A percentile compares a stretch with the other conserved stretches of the same genome.
phyloP scores from a whole-genome alignment of 2,113 vertebrate genomes.

The Hypanus sabinus region DNA sequence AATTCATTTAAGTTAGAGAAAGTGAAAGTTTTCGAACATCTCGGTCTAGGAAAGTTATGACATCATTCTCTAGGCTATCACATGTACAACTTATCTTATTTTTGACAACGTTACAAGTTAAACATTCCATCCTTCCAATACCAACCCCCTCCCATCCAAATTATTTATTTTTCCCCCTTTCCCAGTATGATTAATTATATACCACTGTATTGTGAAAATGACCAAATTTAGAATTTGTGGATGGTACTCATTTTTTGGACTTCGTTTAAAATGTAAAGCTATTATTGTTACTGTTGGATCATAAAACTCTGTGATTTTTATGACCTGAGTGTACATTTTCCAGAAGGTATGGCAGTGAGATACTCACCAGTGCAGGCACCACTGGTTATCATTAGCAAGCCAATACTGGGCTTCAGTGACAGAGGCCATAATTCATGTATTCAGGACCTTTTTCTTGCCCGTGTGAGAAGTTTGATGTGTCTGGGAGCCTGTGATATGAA shows the following conservation, averaged over 20 bases:
- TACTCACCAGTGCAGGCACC: slow-evolving; percentile 51
- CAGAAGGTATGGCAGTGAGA: slow-evolving; percentile 49
- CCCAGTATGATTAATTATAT: background rate
- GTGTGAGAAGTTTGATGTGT: slow-evolving; percentile 62
- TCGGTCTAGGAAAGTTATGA: background rate
- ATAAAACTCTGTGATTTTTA: slow-evolving; percentile 12
- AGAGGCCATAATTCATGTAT: slow-evolving; percentile 63
- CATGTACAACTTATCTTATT: slow-evolving; percentile 10
- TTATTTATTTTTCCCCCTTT: background rate
- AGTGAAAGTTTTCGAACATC: background rate
- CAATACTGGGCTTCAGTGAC: slow-evolving; percentile 58
- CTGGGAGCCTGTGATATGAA: slow-evolving; percentile 75
- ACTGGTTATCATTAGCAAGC: slow-evolving; percentile 53
- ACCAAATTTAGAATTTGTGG: slow-evolving; percentile 32
- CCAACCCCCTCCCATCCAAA: no score
- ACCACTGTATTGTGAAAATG: background rate
- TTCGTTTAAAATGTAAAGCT: background rate
- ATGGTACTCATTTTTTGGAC: background rate
- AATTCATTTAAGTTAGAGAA: background rate
- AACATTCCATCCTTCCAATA: background rate
- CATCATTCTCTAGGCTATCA: background rate
- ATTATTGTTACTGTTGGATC: slow-evolving; percentile 30
- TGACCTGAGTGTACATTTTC: slow-evolving; percentile 13
- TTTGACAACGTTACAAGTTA: slow-evolving; percentile 15
- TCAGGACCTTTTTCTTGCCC: slow-evolving; percentile 46